Base-by-base conservation (phyloP, 2,888 invertebrate species). In the Pristionchus japonicus region DNA sequence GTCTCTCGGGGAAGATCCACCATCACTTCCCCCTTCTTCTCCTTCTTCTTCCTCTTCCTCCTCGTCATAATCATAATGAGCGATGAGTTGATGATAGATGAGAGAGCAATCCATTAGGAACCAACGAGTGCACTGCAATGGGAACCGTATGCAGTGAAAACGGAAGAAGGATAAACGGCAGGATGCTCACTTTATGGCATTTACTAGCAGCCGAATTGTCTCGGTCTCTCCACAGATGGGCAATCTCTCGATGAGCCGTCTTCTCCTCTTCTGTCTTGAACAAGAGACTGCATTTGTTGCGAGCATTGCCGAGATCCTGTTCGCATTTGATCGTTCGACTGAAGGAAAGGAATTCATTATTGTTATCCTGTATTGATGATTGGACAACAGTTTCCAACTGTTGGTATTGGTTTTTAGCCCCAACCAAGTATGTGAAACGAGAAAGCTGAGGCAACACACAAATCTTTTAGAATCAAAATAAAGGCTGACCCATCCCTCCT, bases 51-150 rank as follows among this genome's bases (percentile, higher is more conserved):
- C 52, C 7, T 83, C 52, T 4, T 83, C 52, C 7, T 83, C 52
- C 1, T 83, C 82, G 31, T 83, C 82, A 83, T 83, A 83, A 83
- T 83, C 82, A 23, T 52, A 31, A 83, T 83, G 82, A 11, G 82
- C 27, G 9, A 83, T 4, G 1, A 52, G 9, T 34, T 31, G 15
- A 52, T 83, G 82, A 27, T 52, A 7, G 20, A 23, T 9, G 11
- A 47, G 47, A 17, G 49, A 47, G 15, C 34, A 31, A 7, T 47
- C 37, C 47, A 52, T 52, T 11, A 47, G 7, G 82, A 83, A 83
- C 15, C 52, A 83, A 43, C 47, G 82, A 13, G 23, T n/a, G 27
- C 82, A 83, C 82, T 83, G n/a, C 40, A 77, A 77, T 43, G n/a
- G 9, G 4, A 40, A 43, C 7, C 1, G 40, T 20, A 40, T 37